Base-by-base conservation (phyloP, 1,140 invertebrate species). In the Euwallacea fornicatus region DNA sequence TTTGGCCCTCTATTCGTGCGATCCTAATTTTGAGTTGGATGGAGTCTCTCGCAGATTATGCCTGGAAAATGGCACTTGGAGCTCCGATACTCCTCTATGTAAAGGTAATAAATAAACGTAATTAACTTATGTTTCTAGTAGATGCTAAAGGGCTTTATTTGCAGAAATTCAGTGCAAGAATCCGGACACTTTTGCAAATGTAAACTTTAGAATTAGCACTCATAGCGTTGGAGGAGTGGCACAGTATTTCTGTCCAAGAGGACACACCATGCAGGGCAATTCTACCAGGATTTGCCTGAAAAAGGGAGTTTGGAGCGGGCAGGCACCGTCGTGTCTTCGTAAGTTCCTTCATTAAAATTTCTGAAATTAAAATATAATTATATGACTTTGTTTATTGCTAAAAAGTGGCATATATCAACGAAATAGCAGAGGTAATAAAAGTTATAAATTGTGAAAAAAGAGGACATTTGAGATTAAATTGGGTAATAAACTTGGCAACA, bases 51-150 rank as follows among this genome's bases (percentile, higher is more conserved):
- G 91, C 67, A 84, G 93, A 76, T 79, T 91, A 44, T 97, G 96
- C 79, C 86, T 93, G 10, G 93, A 95, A 79, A 94, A 97, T 81
- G 93, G 91, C 11, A 92, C 91, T 0, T 95, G 94, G 93, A 93
- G 90, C 71, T 90, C 90, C 7, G 88, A 89, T 56, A 82, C 88
- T 7, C 94, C 95, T 0, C 80, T 83, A 7, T 97, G 95, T 80
- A 86, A 86, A 83, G 89, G 90, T 91, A 83, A 6, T 42, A 42
- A 33, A 33, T 33, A 33, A 33, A 33, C 21, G 21, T 33, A 33
- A 33, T 2, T 6, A 50, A 50, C 6, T 50, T 4, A 33, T 33
- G 21, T 33, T 33, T 33, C 4, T 33, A 4, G 21, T 33, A 33
- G 4, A 33, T 33, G 4, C 21, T 33, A 33, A 33, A 33, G 21